Percentiles rank a stretch among this genome's conserved stretches.
Conservation (phyloP, 2,113 vertebrate species). For the Neolamprologus cancellatus region DNA sequence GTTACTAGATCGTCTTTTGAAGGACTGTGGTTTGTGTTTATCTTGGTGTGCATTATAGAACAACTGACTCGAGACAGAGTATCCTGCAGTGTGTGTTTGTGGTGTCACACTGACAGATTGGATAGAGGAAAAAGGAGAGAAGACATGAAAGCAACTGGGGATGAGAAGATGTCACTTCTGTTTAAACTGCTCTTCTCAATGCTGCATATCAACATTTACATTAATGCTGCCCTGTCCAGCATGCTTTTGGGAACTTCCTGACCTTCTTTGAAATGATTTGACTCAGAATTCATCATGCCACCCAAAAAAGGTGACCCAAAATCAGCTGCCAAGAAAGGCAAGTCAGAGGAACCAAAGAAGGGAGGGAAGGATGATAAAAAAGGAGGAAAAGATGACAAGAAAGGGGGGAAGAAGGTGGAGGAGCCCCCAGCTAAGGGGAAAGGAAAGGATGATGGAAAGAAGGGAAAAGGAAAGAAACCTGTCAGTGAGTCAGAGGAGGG, state of each 20-base stretch:
- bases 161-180: neutral
- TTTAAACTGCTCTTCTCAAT: neutral
- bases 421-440: constrained; percentile 67
- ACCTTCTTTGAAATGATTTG: constrained; percentile 55
- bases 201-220: neutral
- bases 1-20: constrained; percentile 47
- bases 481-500: constrained; percentile 78
- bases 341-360: constrained; percentile 60
- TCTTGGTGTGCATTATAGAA: constrained; percentile 31
- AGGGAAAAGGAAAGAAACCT: constrained; percentile 79
- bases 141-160: neutral
- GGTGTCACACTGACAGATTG: neutral
- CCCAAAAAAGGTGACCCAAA: constrained; percentile 76
- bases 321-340: constrained; percentile 66
- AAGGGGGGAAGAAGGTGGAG: constrained; percentile 67
- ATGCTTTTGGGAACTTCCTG: neutral
- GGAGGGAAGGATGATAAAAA: constrained; percentile 61
- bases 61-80: neutral
- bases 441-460: constrained; percentile 72
- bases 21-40: constrained; percentile 32
- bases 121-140: neutral
- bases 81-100: neutral
- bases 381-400: constrained; percentile 69
- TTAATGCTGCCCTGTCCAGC: neutral
- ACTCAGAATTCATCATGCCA: constrained; percentile 61